Conservation (phyloP, 2,113 vertebrate species). For the Neolamprologus caudopunctatus region DNA sequence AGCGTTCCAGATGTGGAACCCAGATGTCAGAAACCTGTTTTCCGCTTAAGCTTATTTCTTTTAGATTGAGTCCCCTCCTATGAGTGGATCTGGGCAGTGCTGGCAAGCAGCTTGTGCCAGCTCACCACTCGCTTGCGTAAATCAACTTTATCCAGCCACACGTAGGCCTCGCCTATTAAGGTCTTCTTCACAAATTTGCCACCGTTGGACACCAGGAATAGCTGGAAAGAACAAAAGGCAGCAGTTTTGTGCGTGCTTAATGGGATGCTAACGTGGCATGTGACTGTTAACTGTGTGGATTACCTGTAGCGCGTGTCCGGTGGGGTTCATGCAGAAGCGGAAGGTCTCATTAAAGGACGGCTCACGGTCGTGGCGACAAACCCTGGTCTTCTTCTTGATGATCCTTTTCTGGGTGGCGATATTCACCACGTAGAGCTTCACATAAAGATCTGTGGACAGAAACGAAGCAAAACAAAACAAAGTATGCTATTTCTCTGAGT, state of each 20-base stretch:
- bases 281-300: background rate
- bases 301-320: slow-evolving; percentile 77
- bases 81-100: slow-evolving; percentile 84
- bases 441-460: slow-evolving; percentile 83
- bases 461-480: background rate
- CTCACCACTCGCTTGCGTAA: slow-evolving; percentile 94
- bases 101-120: slow-evolving; percentile 98
- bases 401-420: slow-evolving; percentile 94
- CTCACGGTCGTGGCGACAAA: slow-evolving; percentile 96
- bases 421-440: slow-evolving; percentile 96
- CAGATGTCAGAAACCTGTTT: background rate
- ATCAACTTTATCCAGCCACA: slow-evolving; percentile 99
- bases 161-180: slow-evolving; percentile 94
- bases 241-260: background rate
- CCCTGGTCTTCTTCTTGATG: slow-evolving; percentile 98
- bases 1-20: background rate
- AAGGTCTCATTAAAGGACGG: slow-evolving; percentile 98
- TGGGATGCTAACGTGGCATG: background rate
- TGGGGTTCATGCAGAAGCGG: slow-evolving; percentile 92
- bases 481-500: background rate
- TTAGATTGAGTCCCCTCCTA: slow-evolving; percentile 23
- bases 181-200: slow-evolving; percentile 99
- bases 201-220: slow-evolving; percentile 94
- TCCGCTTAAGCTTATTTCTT: background rate
- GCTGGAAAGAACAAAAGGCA: slow-evolving; percentile 61